Base-by-base conservation (phyloP, 2,888 invertebrate genomes). In the Biston betularia region DNA sequence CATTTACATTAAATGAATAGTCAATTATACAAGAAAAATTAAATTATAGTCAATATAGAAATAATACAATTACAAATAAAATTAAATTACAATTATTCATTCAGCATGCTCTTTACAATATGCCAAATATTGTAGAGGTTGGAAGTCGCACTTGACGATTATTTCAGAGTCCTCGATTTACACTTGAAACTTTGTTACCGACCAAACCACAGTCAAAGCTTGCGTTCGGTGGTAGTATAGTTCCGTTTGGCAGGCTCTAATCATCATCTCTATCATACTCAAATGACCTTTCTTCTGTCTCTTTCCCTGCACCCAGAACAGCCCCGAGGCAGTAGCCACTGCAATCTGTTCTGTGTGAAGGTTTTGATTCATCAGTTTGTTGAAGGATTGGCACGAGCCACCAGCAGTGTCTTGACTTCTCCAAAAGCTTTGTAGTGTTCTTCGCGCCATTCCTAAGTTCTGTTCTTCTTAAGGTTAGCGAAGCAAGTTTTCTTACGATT, bases 401-500 rank as follows among this genome's bases (percentile, higher is more conserved):
- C 35, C 5, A 35, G 35, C 35, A 35, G 35, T 35, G 4, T 35
- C 7, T 35, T 35, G 35, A 35, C 7, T 35, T 35, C 35, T 4
- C 7, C 7, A 7, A 35, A 35, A 4, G 35, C 35, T 6, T 4
- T 6, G 35, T 35, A 7, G 5, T 35, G 35, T 35, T 50, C 60
- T 2, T 15, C 12, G 45, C 60, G 50, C 60, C 60, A 60, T 4
- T 12, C 8, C 60, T 53, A 60, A 1, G 9, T 24, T 11, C 44
- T 46, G 14, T n/a, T 42, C 34, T 60, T 60, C 14, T 70, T 69
- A 3, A 70, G 40, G 0, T 75, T 50, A 6, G 73, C 74, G 38
- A 79, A 79, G 7, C n/a, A 24, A 49, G 78, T 75, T 70, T 84
- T 83, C n/a, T 76, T 69, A 0, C 77, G 65, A 15, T 82, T 81